These are phyloP conservation scores for Cetoscarus ocellatus DNA, from an alignment of 2,797 vertebrate species.

Conservation along the genomic window DNA sequence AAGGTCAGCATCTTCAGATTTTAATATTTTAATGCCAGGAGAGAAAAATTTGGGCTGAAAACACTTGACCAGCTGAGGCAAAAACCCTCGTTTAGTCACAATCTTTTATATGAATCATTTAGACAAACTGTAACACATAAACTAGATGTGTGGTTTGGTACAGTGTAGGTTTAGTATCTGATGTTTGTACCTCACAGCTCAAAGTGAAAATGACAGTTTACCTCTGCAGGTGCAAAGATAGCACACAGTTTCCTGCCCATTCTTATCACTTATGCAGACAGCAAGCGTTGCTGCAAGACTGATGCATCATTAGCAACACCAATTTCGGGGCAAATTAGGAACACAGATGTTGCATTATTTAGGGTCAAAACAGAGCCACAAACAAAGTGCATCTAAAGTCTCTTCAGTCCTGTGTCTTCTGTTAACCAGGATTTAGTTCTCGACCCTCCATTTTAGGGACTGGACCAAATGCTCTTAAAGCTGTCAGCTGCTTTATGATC, in stretches of 20 bases:
- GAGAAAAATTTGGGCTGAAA: not conserved
- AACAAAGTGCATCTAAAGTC: not conserved
- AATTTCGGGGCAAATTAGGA: not conserved
- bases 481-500: no score
- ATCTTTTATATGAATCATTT: no score
- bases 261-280: not conserved
- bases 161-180: constrained; percentile 4
- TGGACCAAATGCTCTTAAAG: no score
- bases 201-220: constrained; percentile 27
- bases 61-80: not conserved
- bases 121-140: no score
- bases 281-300: not conserved
- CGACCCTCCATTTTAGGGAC: no score
- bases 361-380: not conserved
- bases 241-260: not conserved
- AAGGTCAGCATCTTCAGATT: not conserved
- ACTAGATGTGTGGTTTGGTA: no score
- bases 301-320: not conserved
- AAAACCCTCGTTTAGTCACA: no score
- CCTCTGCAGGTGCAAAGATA: constrained; percentile 47
- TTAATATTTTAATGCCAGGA: not conserved
- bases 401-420: no score
- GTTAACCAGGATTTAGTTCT: no score
- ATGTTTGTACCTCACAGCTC: constrained; percentile 10
- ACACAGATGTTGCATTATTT: not conserved